Base-by-base conservation (phyloP, 2,888 invertebrate species). In the Hofmannophila pseudospretella region DNA sequence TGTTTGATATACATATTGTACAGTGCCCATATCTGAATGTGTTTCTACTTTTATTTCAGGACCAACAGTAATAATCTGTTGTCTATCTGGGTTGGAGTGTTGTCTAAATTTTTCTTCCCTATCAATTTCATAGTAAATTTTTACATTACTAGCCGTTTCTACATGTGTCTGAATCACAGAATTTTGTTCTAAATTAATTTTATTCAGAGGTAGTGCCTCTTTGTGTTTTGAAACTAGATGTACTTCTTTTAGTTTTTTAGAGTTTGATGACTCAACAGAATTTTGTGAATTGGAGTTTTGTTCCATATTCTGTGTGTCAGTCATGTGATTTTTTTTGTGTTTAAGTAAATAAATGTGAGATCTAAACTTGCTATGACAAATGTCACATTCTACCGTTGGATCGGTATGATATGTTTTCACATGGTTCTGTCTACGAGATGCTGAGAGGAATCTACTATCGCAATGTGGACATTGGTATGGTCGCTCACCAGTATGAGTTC, bases 401-500 rank as follows among this genome's bases (percentile, higher is more conserved):
- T 57, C 58, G 4, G 51, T 36, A 38, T 82, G 81, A 9, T 70
- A 66, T 8, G 67, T 57, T 53, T 70, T 77, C 0, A 71, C 45
- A 52, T 82, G 82, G 13, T 71, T 71, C 1, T 70, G 56, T 47
- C 73, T 58, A 19, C 81, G 60, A 1, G 82, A 81, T 1, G 77
- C 63, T 1, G 80, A 81, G 2, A 81, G 41, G 34, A 80, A 82
- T 10, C 54, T 53, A 1, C 48, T 51, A 7, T 75, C 67, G 45
- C 82, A 82, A 35, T 67, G 54, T 1, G 63, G 47, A 44, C 82
- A 82, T 44, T 64, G 58, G 35, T 79, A 82, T 1, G 82, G 82
- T 23, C 65, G 72, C 38, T 82, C 82, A 0, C 82, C 82, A 0
- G 82, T 82, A 34, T 82, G 82, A 0, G 62, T 70, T n/a, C 82